Evolutionary conservation across 2,888 invertebrate genomes (phyloP).

Genomic region (Volucella bombylans): DNA sequence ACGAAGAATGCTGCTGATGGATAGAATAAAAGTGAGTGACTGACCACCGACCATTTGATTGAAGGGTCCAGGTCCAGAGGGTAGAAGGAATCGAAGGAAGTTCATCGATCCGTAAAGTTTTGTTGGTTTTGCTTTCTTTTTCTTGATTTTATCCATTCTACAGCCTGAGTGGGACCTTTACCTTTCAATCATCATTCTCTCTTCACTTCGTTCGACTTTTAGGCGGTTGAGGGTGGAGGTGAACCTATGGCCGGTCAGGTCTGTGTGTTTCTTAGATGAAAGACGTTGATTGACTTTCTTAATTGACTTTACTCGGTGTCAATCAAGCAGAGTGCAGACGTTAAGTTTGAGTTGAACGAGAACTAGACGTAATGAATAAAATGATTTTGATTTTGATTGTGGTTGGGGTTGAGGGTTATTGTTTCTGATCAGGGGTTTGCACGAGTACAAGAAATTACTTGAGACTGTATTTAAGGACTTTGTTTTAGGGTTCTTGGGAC

Average conservation of each 20-base stretch:
- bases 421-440: too few relatives aligned
- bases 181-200: slow-evolving; percentile 67
- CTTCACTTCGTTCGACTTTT: slow-evolving; percentile 41
- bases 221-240: slow-evolving; percentile 21
- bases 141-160: slow-evolving; percentile 10
- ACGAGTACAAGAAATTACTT: too few relatives aligned
- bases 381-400: slow-evolving; percentile 2
- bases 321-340: slow-evolving; percentile 61
- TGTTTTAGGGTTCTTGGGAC: too few relatives aligned
- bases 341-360: slow-evolving; percentile 25
- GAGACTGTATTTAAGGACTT: too few relatives aligned
- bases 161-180: slow-evolving; percentile 50
- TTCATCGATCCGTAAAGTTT: slow-evolving; percentile 69
- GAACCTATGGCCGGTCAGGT: background rate
- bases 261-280: slow-evolving; percentile 76
- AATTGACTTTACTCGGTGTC: slow-evolving; percentile 72
- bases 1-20: slow-evolving; percentile 57
- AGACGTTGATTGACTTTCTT: slow-evolving; percentile 82
- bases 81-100: slow-evolving; percentile 22
- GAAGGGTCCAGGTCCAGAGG: slow-evolving; percentile 3
- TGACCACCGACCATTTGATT: slow-evolving; percentile 57
- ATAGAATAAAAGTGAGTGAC: slow-evolving; percentile 61
- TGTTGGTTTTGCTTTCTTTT: slow-evolving; percentile 29
- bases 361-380: slow-evolving; percentile 20
- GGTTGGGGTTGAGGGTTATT: background rate